Evolutionary conservation across 2,797 vertebrate genomes (phyloP).

Genomic region (Bovichtus variegatus): DNA sequence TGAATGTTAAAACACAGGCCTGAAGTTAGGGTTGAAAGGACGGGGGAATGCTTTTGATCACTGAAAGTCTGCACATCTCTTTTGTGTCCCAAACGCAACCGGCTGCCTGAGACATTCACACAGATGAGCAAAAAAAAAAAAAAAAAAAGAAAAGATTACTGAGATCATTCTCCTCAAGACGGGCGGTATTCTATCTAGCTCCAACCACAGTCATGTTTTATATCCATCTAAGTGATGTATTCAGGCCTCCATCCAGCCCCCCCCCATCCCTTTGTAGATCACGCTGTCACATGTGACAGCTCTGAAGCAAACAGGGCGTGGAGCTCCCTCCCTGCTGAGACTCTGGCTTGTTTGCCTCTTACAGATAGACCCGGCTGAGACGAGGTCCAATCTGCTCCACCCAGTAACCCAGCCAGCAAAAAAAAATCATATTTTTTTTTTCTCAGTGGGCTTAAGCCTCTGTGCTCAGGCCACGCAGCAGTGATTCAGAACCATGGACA

Average conservation of each 20-base stretch:
- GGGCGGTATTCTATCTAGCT: not conserved
- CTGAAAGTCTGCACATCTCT: constrained; percentile 8
- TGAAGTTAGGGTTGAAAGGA: not conserved
- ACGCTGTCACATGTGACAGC: constrained; percentile 70
- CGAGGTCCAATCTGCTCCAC: constrained; percentile 36
- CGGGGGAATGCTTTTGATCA: constrained; percentile 10
- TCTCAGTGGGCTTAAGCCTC: constrained; percentile 5
- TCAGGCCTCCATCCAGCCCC: constrained; percentile 22
- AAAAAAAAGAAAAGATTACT: no score
- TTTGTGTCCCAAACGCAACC: constrained; percentile 1
- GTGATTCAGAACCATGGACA: constrained; percentile 71
- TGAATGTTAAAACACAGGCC: constrained; percentile 33
- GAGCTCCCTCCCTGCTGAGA: constrained; percentile 62
- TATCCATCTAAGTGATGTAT: constrained; percentile 37
- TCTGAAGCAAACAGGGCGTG: constrained; percentile 68
- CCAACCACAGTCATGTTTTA: constrained; percentile 18
- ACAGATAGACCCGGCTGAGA: constrained; percentile 50
- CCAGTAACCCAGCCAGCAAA: constrained; percentile 31
- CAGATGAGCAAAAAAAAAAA: constrained; percentile 11
- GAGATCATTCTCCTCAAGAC: not conserved
- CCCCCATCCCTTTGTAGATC: constrained; percentile 44
- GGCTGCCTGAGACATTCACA: not conserved
- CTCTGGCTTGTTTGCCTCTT: constrained; percentile 47
- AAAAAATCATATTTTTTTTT: constrained; percentile 14
- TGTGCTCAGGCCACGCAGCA: constrained; percentile 12